Evolutionary conservation across 2,888 invertebrate genomes (phyloP).

Genomic region (Amphiduros pacificus): DNA sequence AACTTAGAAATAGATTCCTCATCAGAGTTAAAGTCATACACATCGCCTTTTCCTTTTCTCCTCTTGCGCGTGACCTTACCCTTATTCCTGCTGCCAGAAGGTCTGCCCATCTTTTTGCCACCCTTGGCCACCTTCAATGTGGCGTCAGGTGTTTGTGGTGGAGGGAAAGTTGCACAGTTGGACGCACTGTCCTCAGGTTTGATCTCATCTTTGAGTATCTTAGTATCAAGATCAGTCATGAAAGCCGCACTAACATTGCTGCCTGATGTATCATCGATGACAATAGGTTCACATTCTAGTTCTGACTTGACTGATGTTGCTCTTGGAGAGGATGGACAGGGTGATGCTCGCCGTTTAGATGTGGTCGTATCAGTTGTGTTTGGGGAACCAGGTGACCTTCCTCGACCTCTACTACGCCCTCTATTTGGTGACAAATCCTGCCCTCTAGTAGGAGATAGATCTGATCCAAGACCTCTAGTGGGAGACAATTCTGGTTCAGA

Average conservation of each 20-base stretch:
- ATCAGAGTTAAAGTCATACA: not conserved
- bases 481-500: too few species aligned
- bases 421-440: not conserved
- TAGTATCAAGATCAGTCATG: too few species aligned
- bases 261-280: too few species aligned
- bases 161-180: too few species aligned
- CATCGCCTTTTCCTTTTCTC: not conserved
- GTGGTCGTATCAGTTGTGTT: not conserved
- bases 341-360: not conserved
- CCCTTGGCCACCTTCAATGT: too few species aligned
- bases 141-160: too few species aligned
- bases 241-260: too few species aligned
- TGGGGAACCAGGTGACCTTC: not conserved
- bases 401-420: not conserved
- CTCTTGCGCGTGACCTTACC: not conserved
- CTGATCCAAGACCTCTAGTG: too few species aligned
- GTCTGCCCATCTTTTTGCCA: conserved; percentile 11
- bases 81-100: conserved; percentile 10
- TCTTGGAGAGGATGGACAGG: not conserved
- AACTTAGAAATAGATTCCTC: not conserved
- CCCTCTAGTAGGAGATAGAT: too few species aligned
- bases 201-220: too few species aligned
- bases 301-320: not conserved
- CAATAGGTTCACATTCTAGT: too few species aligned
- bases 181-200: too few species aligned